These are phyloP conservation scores for Typhlomys cinereus DNA, from an alignment of 2,113 vertebrate species.

Conservation along the genomic window DNA sequence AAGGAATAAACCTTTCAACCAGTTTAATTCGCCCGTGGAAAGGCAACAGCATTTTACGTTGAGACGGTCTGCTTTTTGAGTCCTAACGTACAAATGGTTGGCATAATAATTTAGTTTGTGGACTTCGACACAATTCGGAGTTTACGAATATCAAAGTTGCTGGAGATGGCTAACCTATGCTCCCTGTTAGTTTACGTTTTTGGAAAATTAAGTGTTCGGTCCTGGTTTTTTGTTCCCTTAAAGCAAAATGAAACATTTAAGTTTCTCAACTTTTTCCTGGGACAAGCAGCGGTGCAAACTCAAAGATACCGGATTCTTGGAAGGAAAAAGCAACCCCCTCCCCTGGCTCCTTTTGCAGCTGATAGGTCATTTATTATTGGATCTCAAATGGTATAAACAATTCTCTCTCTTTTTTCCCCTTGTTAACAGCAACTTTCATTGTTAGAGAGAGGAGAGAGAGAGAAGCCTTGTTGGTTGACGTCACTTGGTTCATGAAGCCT, in stretches of 20 bases:
- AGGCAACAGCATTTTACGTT: constrained; percentile 17
- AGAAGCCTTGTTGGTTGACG: constrained; percentile 92
- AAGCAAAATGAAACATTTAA: constrained; percentile 66
- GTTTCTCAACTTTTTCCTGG: constrained; percentile 79
- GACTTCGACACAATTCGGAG: background rate
- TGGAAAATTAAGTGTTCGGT: constrained; percentile 15
- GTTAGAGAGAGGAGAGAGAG: constrained; percentile 86
- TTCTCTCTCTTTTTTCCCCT: constrained; percentile 75
- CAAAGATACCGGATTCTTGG: constrained; percentile 62
- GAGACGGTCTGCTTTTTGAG: background rate
- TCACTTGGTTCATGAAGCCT: constrained; percentile 89
- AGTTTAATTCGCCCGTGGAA: background rate
- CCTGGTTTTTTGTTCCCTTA: background rate
- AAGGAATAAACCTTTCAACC: constrained; percentile 30
- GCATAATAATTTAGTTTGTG: constrained; percentile 11
- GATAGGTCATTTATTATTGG: constrained; percentile 77
- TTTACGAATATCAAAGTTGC: constrained; percentile 60
- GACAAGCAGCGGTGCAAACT: constrained; percentile 64
- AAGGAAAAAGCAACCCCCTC: constrained; percentile 59
- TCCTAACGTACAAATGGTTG: constrained; percentile 1
- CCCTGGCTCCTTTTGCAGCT: constrained; percentile 64
- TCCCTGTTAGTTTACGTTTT: background rate
- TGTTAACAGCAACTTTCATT: constrained; percentile 90
- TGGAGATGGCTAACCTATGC: constrained; percentile 8
- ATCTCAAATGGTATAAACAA: constrained; percentile 78